These are phyloP conservation scores for Phoxinus phoxinus DNA, from an alignment of 2,113 vertebrate species.

Conservation along the genomic window DNA sequence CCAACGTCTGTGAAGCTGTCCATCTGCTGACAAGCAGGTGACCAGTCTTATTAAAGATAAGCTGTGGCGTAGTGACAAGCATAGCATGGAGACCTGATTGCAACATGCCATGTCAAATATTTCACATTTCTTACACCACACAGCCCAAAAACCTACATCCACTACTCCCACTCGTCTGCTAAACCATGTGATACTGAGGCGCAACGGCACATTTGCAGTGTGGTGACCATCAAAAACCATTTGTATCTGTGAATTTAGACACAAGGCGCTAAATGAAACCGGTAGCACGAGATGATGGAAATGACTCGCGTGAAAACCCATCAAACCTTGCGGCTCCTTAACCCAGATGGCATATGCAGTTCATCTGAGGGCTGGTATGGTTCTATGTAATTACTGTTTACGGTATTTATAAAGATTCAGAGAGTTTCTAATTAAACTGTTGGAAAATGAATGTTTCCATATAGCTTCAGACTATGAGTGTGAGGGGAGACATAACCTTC, in stretches of 20 bases:
- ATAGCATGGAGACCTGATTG: constrained; percentile 14
- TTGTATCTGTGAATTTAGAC: constrained; percentile 44
- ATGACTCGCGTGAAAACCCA: neutral
- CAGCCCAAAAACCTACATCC: constrained; percentile 26
- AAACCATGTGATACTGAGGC: constrained; percentile 9
- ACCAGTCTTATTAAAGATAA: neutral
- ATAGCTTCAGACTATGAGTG: neutral
- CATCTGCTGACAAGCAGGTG: constrained; percentile 23
- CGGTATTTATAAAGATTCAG: constrained; percentile 25
- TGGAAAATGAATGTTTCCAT: constrained; percentile 40
- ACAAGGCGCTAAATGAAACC: constrained; percentile 27
- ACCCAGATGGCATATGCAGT: constrained; percentile 21
- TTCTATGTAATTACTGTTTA: constrained; percentile 50
- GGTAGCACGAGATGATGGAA: constrained; percentile 4
- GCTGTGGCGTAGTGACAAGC: neutral
- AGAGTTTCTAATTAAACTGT: constrained; percentile 49
- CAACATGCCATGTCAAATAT: constrained; percentile 35
- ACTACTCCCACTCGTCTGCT: constrained; percentile 20
- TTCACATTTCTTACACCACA: constrained; percentile 40
- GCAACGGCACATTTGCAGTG: neutral
- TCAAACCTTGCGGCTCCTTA: constrained; percentile 18
- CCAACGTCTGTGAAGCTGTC: constrained; percentile 4
- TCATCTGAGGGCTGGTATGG: constrained; percentile 39
- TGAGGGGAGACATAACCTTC: neutral
- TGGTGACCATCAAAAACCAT: constrained; percentile 41